Base-by-base conservation (phyloP, 2,888 invertebrate species). In the Teleogryllus oceanicus region DNA sequence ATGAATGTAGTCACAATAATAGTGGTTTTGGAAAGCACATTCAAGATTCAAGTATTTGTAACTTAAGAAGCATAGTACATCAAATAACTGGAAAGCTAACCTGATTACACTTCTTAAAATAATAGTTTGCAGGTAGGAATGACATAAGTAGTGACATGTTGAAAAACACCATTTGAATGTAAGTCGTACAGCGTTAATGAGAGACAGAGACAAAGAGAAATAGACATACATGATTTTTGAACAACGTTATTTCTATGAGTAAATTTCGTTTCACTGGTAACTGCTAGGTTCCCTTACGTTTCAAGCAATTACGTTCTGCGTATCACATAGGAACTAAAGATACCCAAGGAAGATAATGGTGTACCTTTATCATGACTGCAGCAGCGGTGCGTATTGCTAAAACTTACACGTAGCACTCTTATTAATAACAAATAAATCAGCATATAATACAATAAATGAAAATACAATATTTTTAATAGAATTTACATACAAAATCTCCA, bases 311-410 rank as follows among this genome's bases (percentile, higher is more conserved):
- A n/a, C 62, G 62, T 62, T 62, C 62, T 62, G 62, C 62, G 13
- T 62, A 62, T 62, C 62, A 62, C 62, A 62, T 62, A 62, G 62
- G 62, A 62, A 62, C 62, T 62, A 62, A 62, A 62, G 62, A 62
- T 62, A 62, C 62, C 62, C 62, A 62, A 62, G n/a, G 13, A 62
- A 62, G 62, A 18, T 13, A 62, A 62, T 62, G 62, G 62, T 62
- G 62, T 62, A 62, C 62, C 62, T 62, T 62, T 62, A 62, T 62
- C 37, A 62, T 62, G 62, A 62, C 62, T 62, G 62, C 62, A 62
- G 62, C 62, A 62, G 62, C n/a, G 62, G 62, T 62, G 62, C 62
- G 62, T 62, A 62, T 62, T 62, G 62, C 62, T 62, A 62, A 62
- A 62, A 62, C n/a, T 13, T 62, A 62, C 62, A 62, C 62, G 62